These are phyloP conservation scores for Batillaria attramentaria DNA, from an alignment of 1,140 invertebrate species.

Conservation along the genomic window DNA sequence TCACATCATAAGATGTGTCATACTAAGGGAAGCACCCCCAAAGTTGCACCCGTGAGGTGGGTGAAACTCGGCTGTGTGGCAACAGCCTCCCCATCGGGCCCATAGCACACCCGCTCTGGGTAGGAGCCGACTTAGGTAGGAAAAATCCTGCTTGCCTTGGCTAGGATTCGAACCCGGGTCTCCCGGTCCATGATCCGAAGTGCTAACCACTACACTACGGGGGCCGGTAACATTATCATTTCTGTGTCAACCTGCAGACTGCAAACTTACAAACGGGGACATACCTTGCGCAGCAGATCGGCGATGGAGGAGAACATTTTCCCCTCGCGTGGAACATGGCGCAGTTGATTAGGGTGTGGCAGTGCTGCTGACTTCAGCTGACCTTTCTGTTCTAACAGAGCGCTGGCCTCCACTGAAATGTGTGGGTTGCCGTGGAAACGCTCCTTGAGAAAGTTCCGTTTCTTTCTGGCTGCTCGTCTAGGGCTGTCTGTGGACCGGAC, in stretches of 20 bases:
- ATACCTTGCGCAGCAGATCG: conserved; percentile 55
- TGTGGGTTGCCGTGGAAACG: conserved; percentile 21
- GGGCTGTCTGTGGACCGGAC: not conserved
- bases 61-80: no score
- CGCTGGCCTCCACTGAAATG: conserved; percentile 41
- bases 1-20: no score
- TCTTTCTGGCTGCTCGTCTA: not conserved
- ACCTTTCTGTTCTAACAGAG: conserved; percentile 47
- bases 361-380: conserved; percentile 43
- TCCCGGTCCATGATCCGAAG: no score
- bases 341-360: conserved; percentile 52
- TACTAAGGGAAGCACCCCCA: no score
- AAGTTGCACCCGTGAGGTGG: no score
- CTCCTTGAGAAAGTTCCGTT: conserved; percentile 17
- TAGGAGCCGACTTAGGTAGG: not conserved
- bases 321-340: conserved; percentile 38
- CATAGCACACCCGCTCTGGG: not conserved
- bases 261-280: not conserved
- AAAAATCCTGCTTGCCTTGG: not conserved
- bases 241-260: not conserved
- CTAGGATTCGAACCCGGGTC: not conserved
- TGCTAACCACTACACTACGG: no score
- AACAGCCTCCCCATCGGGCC: not conserved
- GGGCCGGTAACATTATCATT: no score
- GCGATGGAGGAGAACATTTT: conserved; percentile 45